Base-by-base conservation (phyloP, 2,113 vertebrate genomes). In the Oryzias melastigma region DNA sequence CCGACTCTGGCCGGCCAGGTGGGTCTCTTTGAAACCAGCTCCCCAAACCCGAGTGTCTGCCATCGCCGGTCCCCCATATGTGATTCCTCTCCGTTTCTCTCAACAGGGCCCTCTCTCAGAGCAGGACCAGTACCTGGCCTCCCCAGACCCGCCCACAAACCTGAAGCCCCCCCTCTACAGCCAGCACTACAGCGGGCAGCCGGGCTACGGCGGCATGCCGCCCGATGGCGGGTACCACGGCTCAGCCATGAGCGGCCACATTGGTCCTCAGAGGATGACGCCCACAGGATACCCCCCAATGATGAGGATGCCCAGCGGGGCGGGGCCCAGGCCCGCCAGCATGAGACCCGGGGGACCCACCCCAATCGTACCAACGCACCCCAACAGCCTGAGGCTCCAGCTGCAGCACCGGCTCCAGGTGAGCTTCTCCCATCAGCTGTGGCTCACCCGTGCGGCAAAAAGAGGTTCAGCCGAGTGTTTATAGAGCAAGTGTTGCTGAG, bases 1-100 rank as follows among this genome's bases (percentile, higher is more conserved):
- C 96, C 96, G 0, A 95, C 95, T 3, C 84, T 98, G 62, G 96
- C 97, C 14, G 94, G 93, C 87, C 96, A 98, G 95, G 95, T 98
- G 50, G 57, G 70, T 7, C 12, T 7, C 45, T 43, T 47, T 7
- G 10, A 10, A 29, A 15, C 35, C 15, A 54, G 19, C 43, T 35
- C 10, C 2, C 35, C 35, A 35, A 35, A 35, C 8, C 35, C 46
- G 19, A 1, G n/a, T 47, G 46, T 47, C 19, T 7, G 19, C 16
- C 6, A 7, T 14, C 16, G 16, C 43, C 2, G 15, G 15, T 16
- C 14, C 43, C 16, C 43, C 7, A 8, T 35, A 12, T 35, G 35
- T 35, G 35, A 35, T 35, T 35, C 27, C 5, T 35, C 8, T 35
- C 3, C 19, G n/a, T 19, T 47, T 50, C 13, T 16, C 0, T 45